Evolutionary conservation across 2,797 vertebrate species (phyloP), one percentile per base, ranked within the genome.

Genomic region (Paedocypris micromegethes): DNA sequence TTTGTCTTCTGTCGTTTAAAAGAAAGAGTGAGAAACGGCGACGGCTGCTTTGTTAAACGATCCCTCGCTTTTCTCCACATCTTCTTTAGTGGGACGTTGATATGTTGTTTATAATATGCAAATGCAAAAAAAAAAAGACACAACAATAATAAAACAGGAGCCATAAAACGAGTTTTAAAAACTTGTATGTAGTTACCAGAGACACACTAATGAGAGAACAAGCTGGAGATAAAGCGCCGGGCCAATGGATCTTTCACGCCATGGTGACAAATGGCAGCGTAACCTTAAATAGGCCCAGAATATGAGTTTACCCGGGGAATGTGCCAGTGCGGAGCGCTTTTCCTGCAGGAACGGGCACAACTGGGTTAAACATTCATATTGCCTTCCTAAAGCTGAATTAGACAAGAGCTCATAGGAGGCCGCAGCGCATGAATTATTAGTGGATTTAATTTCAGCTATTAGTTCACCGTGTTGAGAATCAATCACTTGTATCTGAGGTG

Each of bases 361-460:
- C 90, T 90, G 88, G 88, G 91, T 88, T 89, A 89, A 90, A 90
- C 89, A 89, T 90, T 91, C 87, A 86, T 90, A 86, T 88, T 89
- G 85, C 90, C 92, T 93, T 91, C 90, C 82, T 86, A 86, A 89
- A 90, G 90, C 94, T 92, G 91, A 94, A 93, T 93, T 91, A 92
- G 82, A 89, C 86, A 83, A 88, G 91, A 87, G 89, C 92, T 89
- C 90, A 91, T 82, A 82, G 80, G 88, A 91, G 92, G 91, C 90
- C 89, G 88, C 90, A 88, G 86, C 84, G 86, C 90, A 94, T 95
- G 89, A 95, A 94, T 94, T 93, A 95, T 94, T 93, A 92, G 90
- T 91, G 91, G 91, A 93, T 93, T 93, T 93, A 93, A 96, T 93
- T 93, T 91, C 89, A 86, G 86, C 92, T 91, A 93, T 95, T 93